phyloP scores from a whole-genome alignment of 2,888 invertebrate species.

The Steromphala cineraria region DNA sequence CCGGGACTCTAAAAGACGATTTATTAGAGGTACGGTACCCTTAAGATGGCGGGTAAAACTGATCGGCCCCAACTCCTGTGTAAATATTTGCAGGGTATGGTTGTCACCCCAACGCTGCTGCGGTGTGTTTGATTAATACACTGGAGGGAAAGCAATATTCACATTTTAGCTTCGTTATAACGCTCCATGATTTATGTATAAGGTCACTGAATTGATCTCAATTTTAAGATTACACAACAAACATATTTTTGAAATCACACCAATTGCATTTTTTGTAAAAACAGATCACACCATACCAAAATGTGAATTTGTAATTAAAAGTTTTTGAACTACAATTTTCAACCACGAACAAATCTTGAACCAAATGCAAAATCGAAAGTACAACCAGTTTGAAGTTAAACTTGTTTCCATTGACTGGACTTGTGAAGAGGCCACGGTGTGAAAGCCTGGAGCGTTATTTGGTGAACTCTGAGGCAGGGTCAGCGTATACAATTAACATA shows the following conservation, averaged over 20 bases:
- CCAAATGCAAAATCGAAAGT: no score
- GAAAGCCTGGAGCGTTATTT: background rate
- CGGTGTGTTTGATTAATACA: slow-evolving; percentile 17
- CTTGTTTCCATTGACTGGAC: no score
- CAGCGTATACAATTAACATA: background rate
- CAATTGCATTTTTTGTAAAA: no score
- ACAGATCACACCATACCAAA: no score
- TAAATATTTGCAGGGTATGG: slow-evolving; percentile 13
- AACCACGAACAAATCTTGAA: no score
- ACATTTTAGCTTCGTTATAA: background rate
- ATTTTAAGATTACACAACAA: no score
- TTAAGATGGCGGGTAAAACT: slow-evolving; percentile 6
- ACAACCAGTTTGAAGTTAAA: no score
- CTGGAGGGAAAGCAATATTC: background rate
- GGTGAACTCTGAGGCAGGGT: background rate
- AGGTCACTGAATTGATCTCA: no score
- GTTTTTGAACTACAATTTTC: no score
- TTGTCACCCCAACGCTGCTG: background rate
- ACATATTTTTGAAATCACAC: no score
- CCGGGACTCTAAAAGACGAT: background rate
- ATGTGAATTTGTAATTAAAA: no score
- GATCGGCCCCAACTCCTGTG: background rate
- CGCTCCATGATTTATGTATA: background rate
- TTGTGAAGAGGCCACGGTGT: no score
- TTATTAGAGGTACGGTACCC: background rate